Conservation (phyloP, 2,888 invertebrate genomes). For the Plebejus melissa region DNA sequence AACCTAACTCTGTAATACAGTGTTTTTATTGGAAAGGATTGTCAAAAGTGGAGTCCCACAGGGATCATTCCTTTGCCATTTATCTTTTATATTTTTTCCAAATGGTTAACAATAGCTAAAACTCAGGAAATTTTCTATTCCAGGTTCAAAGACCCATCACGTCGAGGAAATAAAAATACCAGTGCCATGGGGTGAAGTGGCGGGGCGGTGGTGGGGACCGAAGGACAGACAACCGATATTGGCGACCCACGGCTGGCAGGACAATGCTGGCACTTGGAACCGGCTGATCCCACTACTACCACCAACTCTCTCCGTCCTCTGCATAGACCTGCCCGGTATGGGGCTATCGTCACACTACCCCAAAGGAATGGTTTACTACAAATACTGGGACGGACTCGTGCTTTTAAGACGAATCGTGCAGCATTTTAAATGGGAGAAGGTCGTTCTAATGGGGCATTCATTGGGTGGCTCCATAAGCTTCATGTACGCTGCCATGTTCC, state of each 20-base stretch:
- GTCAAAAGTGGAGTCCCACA: background rate
- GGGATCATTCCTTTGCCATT: too few species aligned
- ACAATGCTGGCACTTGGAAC: slow-evolving; percentile 90
- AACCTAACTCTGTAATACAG: background rate
- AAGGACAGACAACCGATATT: slow-evolving; percentile 84
- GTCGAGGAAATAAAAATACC: slow-evolving; percentile 50
- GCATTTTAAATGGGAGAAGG: slow-evolving; percentile 85
- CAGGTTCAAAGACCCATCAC: background rate
- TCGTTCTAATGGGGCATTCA: slow-evolving; percentile 87
- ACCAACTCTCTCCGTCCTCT: slow-evolving; percentile 81
- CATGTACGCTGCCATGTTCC: slow-evolving; percentile 87
- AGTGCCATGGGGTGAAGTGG: slow-evolving; percentile 89
- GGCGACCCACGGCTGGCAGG: slow-evolving; percentile 93
- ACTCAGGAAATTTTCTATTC: background rate
- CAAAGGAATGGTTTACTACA: slow-evolving; percentile 81
- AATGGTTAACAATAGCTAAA: background rate
- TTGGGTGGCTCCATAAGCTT: slow-evolving; percentile 88
- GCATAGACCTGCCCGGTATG: slow-evolving; percentile 90
- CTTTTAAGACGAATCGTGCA: slow-evolving; percentile 85
- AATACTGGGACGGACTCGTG: slow-evolving; percentile 88
- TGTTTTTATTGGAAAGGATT: background rate
- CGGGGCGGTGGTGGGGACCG: slow-evolving; percentile 91
- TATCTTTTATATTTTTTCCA: background rate
- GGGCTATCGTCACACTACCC: slow-evolving; percentile 81
- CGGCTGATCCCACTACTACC: slow-evolving; percentile 84